Percentiles rank a stretch among this genome's conserved stretches.
Conservation (phyloP, 2,113 vertebrate species). For the Rutilus rutilus region DNA sequence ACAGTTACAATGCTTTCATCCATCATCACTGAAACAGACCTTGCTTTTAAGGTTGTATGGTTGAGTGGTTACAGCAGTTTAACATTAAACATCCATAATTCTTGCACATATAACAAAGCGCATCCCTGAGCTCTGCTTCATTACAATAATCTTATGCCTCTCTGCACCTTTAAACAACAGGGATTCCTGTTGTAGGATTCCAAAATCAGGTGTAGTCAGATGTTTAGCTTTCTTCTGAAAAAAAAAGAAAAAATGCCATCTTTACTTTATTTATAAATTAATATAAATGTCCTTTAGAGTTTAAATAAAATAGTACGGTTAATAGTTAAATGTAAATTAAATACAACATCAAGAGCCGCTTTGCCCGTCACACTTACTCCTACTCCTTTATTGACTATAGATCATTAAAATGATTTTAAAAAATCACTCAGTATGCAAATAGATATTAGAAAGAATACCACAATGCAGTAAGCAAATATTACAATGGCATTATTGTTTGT, state of each 20-base stretch:
- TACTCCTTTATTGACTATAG: neutral
- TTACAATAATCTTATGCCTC: neutral
- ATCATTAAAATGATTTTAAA: neutral
- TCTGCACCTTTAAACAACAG: neutral
- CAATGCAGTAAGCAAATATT: neutral
- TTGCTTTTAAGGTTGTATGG: neutral
- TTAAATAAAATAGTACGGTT: neutral
- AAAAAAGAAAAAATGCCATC: neutral
- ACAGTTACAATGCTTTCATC: neutral
- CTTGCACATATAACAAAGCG: neutral
- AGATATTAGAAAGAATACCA: neutral
- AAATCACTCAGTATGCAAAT: neutral
- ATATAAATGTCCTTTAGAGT: neutral
- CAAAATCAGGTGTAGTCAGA: neutral
- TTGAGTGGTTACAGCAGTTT: neutral
- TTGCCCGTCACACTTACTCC: neutral
- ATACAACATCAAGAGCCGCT: no score
- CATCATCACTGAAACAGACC: slow-evolving; percentile 1
- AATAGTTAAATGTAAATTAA: no score
- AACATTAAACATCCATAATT: slow-evolving; percentile 3
- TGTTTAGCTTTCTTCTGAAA: neutral
- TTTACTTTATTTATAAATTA: neutral
- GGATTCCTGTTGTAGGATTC: neutral
- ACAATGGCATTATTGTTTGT: neutral
- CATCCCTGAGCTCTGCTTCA: neutral